These are phyloP conservation scores for Cairina moschata DNA, from an alignment of 2,113 vertebrate genomes.

Conservation along the genomic window DNA sequence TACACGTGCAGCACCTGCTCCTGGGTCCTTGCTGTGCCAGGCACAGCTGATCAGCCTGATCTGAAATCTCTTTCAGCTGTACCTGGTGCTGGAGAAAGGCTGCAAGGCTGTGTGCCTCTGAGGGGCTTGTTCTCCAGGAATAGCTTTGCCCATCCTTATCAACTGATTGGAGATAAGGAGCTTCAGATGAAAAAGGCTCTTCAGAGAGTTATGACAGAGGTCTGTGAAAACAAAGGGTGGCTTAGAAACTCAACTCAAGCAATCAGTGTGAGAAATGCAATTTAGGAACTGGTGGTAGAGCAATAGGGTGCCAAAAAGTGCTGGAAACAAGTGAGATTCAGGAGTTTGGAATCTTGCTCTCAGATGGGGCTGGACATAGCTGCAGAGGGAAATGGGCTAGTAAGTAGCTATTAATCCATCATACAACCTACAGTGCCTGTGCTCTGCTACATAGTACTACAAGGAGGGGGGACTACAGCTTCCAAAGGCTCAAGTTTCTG, in stretches of 20 bases:
- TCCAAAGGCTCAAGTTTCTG: not conserved
- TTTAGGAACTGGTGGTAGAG: not conserved
- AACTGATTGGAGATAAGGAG: not conserved
- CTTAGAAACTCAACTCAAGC: not conserved
- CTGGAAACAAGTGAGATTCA: not conserved
- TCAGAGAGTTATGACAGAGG: not conserved
- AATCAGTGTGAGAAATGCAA: not conserved
- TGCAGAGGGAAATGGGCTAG: not conserved
- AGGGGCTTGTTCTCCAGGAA: not conserved
- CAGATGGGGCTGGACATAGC: not conserved
- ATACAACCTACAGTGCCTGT: not conserved
- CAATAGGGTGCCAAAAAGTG: not conserved
- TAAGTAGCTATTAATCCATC: not conserved
- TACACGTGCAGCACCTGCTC: not conserved
- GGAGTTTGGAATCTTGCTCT: not conserved
- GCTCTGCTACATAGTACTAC: not conserved
- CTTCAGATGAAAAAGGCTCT: not conserved
- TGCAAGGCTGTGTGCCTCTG: not conserved
- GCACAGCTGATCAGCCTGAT: not conserved
- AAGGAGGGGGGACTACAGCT: not conserved
- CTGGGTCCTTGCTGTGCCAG: not conserved
- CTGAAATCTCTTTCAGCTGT: not conserved
- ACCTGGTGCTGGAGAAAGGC: not conserved
- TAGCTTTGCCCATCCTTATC: not conserved
- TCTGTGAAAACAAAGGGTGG: not conserved